Base-by-base conservation (phyloP, 2,888 invertebrate genomes). In the Griposia aprilina region DNA sequence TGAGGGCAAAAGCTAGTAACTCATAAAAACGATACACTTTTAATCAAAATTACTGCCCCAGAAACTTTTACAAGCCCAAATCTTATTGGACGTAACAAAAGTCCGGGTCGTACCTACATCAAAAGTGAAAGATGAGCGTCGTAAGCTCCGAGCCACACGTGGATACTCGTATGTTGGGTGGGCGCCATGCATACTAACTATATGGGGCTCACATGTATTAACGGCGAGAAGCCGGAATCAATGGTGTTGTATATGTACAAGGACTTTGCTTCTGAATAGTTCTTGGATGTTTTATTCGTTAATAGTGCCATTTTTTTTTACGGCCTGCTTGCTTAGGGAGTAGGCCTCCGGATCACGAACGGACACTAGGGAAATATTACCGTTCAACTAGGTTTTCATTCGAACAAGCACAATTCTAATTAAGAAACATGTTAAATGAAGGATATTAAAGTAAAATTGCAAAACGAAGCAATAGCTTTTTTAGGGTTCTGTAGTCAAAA, bases 151-250 rank as follows among this genome's bases (percentile, higher is more conserved):
- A 26, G 71, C 63, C 77, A 62, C 78, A 75, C 70, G 76, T 52
- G 3, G 30, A 3, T 36, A 76, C 63, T 30, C n/a, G 13, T 63
- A 8, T 0, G 36, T 80, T 62, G 23, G 59, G 57, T 48, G 48
- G 5, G 26, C 48, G 69, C 71, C 74, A 76, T 78, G 82, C 88
- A 88, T 86, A 81, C 87, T 74, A 88, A 86, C 60, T 26, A 23
- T 2, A 10, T 13, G 20, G 20, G 17, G 7, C 48, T 71, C 50
- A 78, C n/a, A 59, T 62, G 23, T 36, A 59, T 59, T 36, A n/a
- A 3, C 23, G 68, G 17, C 0, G 11, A 36, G 10, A 63, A 63
- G 0, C 55, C 13, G n/a, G 36, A 59, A 50, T 66, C 55, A 26
- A 57, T 57, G 8, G 13, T 26, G 45, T 36, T 78, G 15, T 20